phyloP scores from a whole-genome alignment of 2,797 vertebrate species.

The Dryobates pubescens region DNA sequence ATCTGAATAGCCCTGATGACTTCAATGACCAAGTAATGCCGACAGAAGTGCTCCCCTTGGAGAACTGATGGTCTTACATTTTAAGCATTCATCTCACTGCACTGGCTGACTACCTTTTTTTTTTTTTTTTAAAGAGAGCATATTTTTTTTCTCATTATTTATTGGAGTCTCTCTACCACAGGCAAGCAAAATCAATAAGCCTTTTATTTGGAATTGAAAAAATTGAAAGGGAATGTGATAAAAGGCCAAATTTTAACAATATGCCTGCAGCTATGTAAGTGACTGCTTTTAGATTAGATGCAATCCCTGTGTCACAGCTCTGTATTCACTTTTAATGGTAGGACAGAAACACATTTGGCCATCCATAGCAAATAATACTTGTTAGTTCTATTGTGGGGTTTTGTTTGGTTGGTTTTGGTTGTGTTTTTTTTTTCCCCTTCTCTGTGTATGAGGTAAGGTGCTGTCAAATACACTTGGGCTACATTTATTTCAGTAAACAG shows the following conservation, averaged over 20 bases:
- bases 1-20: neutral
- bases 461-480: neutral
- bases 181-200: slow-evolving; percentile 49
- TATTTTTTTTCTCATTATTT: slow-evolving; percentile 31
- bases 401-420: too few species aligned
- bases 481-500: slow-evolving; percentile 41
- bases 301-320: neutral
- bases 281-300: slow-evolving; percentile 49
- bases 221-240: neutral
- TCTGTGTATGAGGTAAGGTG: neutral
- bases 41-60: neutral
- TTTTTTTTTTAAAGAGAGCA: slow-evolving; percentile 5
- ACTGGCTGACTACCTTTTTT: neutral
- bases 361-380: slow-evolving; percentile 10
- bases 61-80: neutral
- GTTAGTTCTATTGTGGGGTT: neutral
- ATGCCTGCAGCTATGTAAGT: neutral
- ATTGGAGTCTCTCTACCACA: neutral
- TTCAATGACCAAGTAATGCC: neutral
- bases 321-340: slow-evolving; percentile 1
- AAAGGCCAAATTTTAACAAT: slow-evolving; percentile 1
- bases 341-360: slow-evolving; percentile 24
- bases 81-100: slow-evolving; percentile 6
- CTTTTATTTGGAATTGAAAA: slow-evolving; percentile 45
- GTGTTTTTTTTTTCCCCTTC: neutral